Evolutionary conservation across 2,888 invertebrate species (phyloP).

Genomic region (Lasioglossum figueresi): DNA sequence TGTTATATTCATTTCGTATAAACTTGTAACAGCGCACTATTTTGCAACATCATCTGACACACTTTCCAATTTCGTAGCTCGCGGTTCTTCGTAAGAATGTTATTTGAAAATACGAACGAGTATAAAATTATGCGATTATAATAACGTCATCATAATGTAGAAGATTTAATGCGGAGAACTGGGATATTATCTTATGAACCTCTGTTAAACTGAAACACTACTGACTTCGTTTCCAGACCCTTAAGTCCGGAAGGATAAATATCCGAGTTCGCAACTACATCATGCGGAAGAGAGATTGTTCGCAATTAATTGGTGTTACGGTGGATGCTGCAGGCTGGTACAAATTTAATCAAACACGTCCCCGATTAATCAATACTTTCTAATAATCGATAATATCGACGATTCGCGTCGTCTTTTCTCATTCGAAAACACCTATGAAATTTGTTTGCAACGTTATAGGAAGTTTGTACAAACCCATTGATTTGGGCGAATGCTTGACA

Average conservation of each 20-base stretch:
- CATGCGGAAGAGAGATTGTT: slow-evolving; percentile 19
- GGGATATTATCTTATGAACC: neutral
- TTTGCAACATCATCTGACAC: neutral
- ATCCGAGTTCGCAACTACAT: slow-evolving; percentile 28
- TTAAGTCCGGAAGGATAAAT: slow-evolving; percentile 16
- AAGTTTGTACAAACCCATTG: neutral
- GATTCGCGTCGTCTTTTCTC: neutral
- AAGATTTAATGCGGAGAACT: neutral
- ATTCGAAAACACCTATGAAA: neutral
- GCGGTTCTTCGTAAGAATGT: neutral
- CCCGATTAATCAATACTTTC: neutral
- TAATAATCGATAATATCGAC: neutral
- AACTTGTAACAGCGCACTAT: neutral
- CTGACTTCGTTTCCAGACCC: slow-evolving; percentile 4
- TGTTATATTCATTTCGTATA: slow-evolving; percentile 24
- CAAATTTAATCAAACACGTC: slow-evolving; percentile 22
- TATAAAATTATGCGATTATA: neutral
- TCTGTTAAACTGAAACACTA: neutral
- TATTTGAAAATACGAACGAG: neutral
- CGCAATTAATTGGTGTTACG: slow-evolving; percentile 26
- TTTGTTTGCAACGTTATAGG: neutral
- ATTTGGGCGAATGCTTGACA: neutral
- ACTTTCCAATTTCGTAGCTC: neutral
- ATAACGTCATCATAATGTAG: neutral
- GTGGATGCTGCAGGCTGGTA: neutral